phyloP scores from a whole-genome alignment of 2,113 vertebrate species.

The rat (Rattus norvegicus) region GRCr8 NC_086031.1:84814001-84814500 shows the following conservation, averaged over 20 bases:
- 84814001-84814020: no score
- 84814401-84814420: not conserved
- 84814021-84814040: no score
- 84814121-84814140: not conserved
- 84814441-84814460: not conserved
- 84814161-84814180: not conserved
- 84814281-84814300: not conserved
- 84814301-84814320: not conserved
- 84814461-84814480: not conserved
- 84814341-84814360: not conserved
- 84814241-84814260: not conserved
- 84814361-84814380: not conserved
- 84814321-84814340: not conserved
- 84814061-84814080: no score
- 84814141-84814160: not conserved
- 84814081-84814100: not conserved
- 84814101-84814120: not conserved
- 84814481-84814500: no score
- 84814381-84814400: not conserved
- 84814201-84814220: not conserved
- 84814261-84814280: not conserved
- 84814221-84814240: not conserved
- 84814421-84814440: not conserved
- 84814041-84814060: no score
- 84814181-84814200: not conserved